phyloP scores from a whole-genome alignment of 37 sponge, comb jelly and placozoan species.

The Corticium candelabrum region DNA sequence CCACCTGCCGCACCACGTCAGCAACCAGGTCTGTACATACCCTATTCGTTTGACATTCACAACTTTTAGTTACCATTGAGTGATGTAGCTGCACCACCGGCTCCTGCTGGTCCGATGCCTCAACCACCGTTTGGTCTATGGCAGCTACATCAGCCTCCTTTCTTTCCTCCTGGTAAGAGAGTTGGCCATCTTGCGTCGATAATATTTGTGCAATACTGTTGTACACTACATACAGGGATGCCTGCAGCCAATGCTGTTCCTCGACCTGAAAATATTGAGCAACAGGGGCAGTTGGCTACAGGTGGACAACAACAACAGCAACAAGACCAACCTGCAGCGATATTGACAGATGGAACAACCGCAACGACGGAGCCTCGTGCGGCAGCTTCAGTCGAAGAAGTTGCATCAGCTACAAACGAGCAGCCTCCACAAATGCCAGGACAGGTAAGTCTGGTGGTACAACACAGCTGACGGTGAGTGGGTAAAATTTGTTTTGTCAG shows the following conservation, averaged over 20 bases:
- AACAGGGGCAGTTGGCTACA: too few relatives aligned
- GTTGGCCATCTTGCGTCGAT: too few relatives aligned
- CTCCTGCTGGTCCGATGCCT: background rate
- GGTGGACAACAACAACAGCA: too few relatives aligned
- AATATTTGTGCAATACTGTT: too few relatives aligned
- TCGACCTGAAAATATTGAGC: too few relatives aligned
- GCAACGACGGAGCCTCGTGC: background rate
- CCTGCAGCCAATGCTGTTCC: too few relatives aligned
- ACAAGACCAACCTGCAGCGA: constrained; percentile 8
- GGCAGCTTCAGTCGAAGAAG: background rate
- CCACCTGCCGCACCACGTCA: background rate
- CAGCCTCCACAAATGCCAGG: too few relatives aligned
- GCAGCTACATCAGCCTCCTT: background rate
- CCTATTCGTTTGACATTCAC: background rate
- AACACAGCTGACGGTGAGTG: too few relatives aligned
- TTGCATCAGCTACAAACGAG: background rate
- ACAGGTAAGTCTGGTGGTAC: too few relatives aligned
- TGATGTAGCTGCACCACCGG: background rate
- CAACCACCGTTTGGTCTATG: background rate
- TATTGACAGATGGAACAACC: background rate
- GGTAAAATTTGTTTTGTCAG: background rate
- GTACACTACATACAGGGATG: too few relatives aligned
- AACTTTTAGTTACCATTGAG: background rate
- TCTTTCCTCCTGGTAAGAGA: too few relatives aligned
- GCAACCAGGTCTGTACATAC: background rate